Evolutionary conservation across 1,140 invertebrate genomes (phyloP).

Genomic region (Scaptodrosophila lebanonensis): DNA sequence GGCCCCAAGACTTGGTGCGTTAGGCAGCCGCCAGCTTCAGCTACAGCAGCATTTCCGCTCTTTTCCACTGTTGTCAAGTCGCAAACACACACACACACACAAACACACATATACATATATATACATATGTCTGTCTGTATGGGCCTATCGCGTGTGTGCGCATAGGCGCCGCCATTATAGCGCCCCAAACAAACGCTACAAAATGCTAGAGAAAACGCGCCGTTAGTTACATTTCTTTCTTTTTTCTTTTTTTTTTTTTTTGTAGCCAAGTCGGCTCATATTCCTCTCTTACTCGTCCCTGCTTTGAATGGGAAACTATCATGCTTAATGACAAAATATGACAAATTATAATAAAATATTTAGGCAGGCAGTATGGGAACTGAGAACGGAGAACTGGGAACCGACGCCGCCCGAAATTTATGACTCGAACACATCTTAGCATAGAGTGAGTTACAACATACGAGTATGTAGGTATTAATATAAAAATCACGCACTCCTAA

Average conservation of each 20-base stretch:
- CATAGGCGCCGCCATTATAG: constrained; percentile 60
- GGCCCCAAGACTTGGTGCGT: constrained; percentile 27
- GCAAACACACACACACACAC: constrained; percentile 39
- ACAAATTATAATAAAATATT: constrained; percentile 60
- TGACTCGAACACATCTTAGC: constrained; percentile 29
- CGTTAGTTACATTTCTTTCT: constrained; percentile 19
- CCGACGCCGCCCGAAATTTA: constrained; percentile 40
- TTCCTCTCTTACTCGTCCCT: too few species aligned
- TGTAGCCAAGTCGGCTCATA: too few species aligned
- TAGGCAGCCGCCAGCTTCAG: constrained; percentile 33
- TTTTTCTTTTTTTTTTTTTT: background rate
- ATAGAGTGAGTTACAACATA: constrained; percentile 31
- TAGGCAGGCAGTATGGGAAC: background rate
- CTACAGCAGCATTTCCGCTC: constrained; percentile 67
- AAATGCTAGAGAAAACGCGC: constrained; percentile 25
- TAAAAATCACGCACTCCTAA: constrained; percentile 64
- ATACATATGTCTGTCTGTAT: constrained; percentile 10
- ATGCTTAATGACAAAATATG: constrained; percentile 71
- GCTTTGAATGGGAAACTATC: constrained; percentile 41
- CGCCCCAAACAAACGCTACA: constrained; percentile 23
- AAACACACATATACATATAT: constrained; percentile 10
- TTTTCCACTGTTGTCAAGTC: constrained; percentile 67
- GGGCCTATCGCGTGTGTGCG: constrained; percentile 23
- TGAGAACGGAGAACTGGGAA: constrained; percentile 3
- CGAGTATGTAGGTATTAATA: constrained; percentile 34